Percentiles rank a stretch among this genome's conserved stretches.
These are phyloP conservation scores for Thyatira batis DNA, from an alignment of 2,888 invertebrate species.

Conservation along the genomic window DNA sequence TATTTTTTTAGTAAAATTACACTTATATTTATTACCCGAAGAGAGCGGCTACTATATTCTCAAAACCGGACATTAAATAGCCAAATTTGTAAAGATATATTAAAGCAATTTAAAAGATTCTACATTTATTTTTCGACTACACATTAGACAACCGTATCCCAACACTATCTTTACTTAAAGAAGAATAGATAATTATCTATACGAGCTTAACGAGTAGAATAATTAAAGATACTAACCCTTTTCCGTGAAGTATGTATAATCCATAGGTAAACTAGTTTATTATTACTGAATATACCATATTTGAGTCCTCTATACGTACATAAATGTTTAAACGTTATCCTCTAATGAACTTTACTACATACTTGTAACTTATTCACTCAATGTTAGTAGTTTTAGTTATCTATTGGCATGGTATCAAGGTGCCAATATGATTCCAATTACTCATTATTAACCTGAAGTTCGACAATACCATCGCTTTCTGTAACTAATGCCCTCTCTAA, in stretches of 20 bases:
- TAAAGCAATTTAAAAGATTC: neutral
- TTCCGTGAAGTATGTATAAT: neutral
- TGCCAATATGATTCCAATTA: conserved; percentile 17
- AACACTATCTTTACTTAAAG: too few species aligned
- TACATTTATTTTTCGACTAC: too few species aligned
- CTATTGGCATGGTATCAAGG: neutral
- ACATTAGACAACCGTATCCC: too few species aligned
- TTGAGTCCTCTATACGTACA: neutral
- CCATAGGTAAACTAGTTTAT: neutral
- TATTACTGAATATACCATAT: neutral
- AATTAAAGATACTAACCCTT: neutral
- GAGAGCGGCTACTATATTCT: neutral
- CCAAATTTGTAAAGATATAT: neutral
- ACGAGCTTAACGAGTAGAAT: too few species aligned
- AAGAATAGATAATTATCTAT: too few species aligned
- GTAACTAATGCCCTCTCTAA: conserved; percentile 97
- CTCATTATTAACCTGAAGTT: conserved; percentile 73
- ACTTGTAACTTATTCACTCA: neutral
- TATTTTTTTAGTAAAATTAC: neutral
- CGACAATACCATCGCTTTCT: conserved; percentile 92
- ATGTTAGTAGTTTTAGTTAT: neutral
- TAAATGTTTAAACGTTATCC: neutral
- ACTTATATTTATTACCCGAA: neutral
- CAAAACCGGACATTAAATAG: too few species aligned
- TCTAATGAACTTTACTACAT: too few species aligned